Base-by-base conservation (phyloP, 92 coral and sea anemone species). In the Zoanthus gigantus region DNA sequence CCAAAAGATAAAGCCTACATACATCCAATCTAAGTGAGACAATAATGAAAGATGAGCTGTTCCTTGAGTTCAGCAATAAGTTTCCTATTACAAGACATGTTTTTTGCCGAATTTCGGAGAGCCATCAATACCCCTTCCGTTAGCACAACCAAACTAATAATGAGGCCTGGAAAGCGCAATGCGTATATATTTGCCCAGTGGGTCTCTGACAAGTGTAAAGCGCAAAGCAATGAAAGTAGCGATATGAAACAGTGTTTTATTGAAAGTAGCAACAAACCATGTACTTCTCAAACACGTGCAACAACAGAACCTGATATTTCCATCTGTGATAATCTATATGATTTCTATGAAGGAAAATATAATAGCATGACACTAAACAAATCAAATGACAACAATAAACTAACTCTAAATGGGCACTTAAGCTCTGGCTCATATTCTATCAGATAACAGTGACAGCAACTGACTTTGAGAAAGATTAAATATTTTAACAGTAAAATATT, bases 201-300 rank as follows among this genome's bases (percentile, higher is more conserved):
- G 34, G 80, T 76, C 54, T 76, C 80, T 76, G 61, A 56, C 61
- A 13, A 76, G 65, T 71, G 76, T 71, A 32, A 71, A 9, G 76
- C 50, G 12, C n/a, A 71, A 71, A 32, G 45, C 76, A 34, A 71
- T 15, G 29, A 67, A 67, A 67, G 73, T 28, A 23, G 73, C 29
- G 73, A 23, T 67, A 18, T 32, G 29, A 67, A 67, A 17, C 73
- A 67, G 10, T 67, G 73, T 67, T 9, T 67, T 67, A 67, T 29
- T 67, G 73, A 67, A 67, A 67, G 9, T 29, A 16, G 2, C 73
- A 67, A 23, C 29, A 32, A 67, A 67, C 34, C 0, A 17, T 13
- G 18, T 67, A 17, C 7, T 4, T 18, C 73, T 67, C 15, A 32
- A 32, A 68, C 32, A 68, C 28, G 32, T 68, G 42, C 10, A 7